Evolutionary conservation across 2,888 invertebrate genomes (phyloP).

Genomic region (Orthosia cruda): DNA sequence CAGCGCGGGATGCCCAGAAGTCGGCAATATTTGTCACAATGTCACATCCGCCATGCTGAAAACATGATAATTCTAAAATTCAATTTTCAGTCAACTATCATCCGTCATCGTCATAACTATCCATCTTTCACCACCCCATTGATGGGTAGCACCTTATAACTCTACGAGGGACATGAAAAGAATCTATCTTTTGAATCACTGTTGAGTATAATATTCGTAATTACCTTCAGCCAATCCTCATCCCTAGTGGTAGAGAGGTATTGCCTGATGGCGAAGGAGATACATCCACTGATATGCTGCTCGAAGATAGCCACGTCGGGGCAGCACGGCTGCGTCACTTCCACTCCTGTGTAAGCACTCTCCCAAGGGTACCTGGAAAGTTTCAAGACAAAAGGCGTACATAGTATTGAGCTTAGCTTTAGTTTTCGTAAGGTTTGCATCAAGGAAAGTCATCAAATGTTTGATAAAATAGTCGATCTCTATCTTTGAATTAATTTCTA

Average conservation of each 20-base stretch:
- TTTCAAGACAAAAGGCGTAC: background rate
- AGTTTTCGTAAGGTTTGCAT: background rate
- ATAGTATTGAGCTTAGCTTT: background rate
- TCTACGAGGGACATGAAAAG: no score
- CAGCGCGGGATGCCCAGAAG: conserved; percentile 92
- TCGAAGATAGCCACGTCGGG: conserved; percentile 91
- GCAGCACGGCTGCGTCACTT: conserved; percentile 92
- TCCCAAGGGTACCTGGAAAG: conserved; percentile 92
- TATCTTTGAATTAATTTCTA: background rate
- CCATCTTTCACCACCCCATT: background rate
- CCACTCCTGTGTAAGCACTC: conserved; percentile 92
- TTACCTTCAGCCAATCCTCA: conserved; percentile 87
- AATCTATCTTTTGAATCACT: background rate
- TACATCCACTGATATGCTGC: conserved; percentile 92
- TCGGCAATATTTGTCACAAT: conserved; percentile 91
- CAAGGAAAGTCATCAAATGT: background rate
- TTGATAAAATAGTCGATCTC: no score
- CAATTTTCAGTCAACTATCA: background rate
- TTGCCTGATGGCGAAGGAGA: conserved; percentile 90
- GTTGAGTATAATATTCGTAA: background rate
- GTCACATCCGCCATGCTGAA: conserved; percentile 91
- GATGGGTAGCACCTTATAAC: no score
- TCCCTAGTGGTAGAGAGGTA: conserved; percentile 87
- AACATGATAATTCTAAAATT: conserved; percentile 3
- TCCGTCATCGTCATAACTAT: background rate